phyloP scores from a whole-genome alignment of 2,797 vertebrate species.

The Podargus strigoides region DNA sequence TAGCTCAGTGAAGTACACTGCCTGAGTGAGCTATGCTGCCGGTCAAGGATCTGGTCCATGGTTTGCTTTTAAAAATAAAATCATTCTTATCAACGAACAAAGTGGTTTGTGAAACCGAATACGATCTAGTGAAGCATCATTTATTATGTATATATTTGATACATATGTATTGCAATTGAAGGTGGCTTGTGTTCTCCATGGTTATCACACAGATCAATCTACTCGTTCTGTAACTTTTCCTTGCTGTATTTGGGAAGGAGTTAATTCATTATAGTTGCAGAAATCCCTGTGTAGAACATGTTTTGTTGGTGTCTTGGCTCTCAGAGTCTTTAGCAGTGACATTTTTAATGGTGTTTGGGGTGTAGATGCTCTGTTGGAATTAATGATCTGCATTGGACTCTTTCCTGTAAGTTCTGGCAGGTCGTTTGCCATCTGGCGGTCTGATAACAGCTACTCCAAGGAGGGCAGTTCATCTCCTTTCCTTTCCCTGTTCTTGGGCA shows the following conservation, averaged over 20 bases:
- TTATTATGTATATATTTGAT: not conserved
- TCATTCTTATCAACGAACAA: not conserved
- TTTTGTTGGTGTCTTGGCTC: not conserved
- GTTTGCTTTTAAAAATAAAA: not conserved
- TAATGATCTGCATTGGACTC: not conserved
- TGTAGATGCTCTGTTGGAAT: not conserved
- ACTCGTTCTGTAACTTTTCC: not conserved
- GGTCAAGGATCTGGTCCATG: not conserved
- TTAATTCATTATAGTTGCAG: not conserved
- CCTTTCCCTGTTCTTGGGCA: not conserved
- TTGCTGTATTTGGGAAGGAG: not conserved
- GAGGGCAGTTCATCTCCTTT: not conserved
- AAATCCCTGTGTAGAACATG: not conserved
- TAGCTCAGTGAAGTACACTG: not conserved
- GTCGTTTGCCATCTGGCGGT: not conserved
- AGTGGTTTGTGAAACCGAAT: not conserved
- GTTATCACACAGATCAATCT: not conserved
- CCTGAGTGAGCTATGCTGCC: not conserved
- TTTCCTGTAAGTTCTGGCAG: not conserved
- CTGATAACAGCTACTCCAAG: not conserved
- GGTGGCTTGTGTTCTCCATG: not conserved
- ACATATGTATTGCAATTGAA: not conserved
- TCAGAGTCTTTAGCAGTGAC: not conserved
- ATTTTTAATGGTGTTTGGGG: slow-evolving; percentile 1
- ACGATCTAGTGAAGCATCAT: not conserved